Evolutionary conservation across 2,888 invertebrate genomes (phyloP), one percentile per base, ranked within the genome.

Genomic region (Platypus cylindrus): DNA sequence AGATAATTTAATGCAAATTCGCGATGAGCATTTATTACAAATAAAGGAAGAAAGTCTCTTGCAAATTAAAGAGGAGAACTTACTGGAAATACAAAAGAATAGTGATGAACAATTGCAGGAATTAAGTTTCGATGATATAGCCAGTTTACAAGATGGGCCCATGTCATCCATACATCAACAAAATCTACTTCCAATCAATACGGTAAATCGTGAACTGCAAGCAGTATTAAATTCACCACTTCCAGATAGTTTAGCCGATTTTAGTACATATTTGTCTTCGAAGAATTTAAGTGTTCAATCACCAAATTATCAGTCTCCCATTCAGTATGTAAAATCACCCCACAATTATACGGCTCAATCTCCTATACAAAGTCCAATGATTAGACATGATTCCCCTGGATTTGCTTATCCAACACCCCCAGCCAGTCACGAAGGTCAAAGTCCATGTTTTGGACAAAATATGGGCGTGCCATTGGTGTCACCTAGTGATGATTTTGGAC

Each of bases 401-500:
- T 70, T 86, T 49, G 74, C 82, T 14, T 87, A 86, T 55, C 86
- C 87, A 2, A 87, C 87, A 5, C 87, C 87, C 14, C 86, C 87
- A 3, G 85, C 86, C 1, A 86, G 85, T 48, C 85, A 85, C 49
- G 86, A 85, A 63, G 83, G 83, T 14, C 75, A 78, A 39, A 75
- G 77, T 43, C 79, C 78, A 7, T 62, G 60, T 38, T 63, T 61
- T 43, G 60, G 58, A 8, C 62, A 60, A 43, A 60, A 56, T 38
- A 49, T 60, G 3, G 48, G 59, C 17, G 49, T 64, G 16, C 62
- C 63, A 3, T 51, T 64, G 55, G 60, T 63, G 3, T 63, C 63
- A 3, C 63, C 64, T 0, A 62, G 61, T 43, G 61, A 60, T 33
- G 60, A 61, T 29, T 61, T 56, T 41, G 57, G 53, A 5, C 56